Evolutionary conservation across 2,797 vertebrate species (phyloP).

Genomic region (Myotis vivesi): DNA sequence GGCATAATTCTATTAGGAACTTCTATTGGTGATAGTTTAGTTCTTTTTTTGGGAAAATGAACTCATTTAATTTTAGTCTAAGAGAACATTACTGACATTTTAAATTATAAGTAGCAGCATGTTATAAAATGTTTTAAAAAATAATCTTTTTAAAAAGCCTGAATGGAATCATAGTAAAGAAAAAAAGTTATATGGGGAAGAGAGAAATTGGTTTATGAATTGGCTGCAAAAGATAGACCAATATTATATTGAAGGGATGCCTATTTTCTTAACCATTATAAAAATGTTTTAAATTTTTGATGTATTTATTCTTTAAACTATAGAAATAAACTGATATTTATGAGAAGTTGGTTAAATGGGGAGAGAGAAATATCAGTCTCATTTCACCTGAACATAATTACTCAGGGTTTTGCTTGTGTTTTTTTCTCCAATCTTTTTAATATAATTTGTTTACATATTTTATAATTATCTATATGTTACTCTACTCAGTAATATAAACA

Average conservation of each 20-base stretch:
- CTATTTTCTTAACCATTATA: not conserved
- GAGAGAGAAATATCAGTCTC: not conserved
- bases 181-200: not conserved
- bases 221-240: not conserved
- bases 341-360: not conserved
- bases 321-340: not conserved
- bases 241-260: not conserved
- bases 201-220: not conserved
- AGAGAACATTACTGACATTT: slow-evolving; percentile 15
- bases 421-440: not conserved
- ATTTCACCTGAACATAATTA: not conserved
- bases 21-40: slow-evolving; percentile 4
- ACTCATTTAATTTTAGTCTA: not conserved
- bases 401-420: not conserved
- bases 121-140: not conserved
- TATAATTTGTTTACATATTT: not conserved
- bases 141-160: not conserved
- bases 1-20: slow-evolving; percentile 8
- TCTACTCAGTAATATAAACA: not conserved
- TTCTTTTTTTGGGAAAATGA: not conserved
- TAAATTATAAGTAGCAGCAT: not conserved
- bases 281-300: not conserved
- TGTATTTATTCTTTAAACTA: not conserved
- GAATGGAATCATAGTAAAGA: not conserved
- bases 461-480: not conserved